Conservation (phyloP, 2,113 vertebrate species). For the Podarcis cretensis region DNA sequence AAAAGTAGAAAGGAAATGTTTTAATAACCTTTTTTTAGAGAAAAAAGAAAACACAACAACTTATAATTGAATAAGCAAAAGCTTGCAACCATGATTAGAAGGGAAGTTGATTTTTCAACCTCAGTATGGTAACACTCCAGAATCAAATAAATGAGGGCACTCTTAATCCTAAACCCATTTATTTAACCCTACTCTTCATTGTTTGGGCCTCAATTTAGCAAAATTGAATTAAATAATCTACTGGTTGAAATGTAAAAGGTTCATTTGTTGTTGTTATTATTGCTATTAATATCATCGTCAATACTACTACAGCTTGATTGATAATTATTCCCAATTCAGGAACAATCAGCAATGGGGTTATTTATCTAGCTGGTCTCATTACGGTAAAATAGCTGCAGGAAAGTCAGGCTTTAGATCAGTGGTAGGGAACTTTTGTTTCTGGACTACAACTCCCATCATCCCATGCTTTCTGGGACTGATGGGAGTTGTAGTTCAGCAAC, state of each 20-base stretch:
- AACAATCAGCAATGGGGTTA: no score
- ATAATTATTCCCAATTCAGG: neutral
- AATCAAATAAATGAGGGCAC: neutral
- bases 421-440: neutral
- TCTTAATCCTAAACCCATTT: neutral
- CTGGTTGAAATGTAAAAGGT: neutral
- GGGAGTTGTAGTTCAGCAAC: no score
- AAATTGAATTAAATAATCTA: neutral
- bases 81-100: neutral
- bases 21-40: no score
- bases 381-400: neutral
- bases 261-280: neutral
- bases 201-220: neutral
- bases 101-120: neutral
- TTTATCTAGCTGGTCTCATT: neutral
- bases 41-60: no score
- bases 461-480: no score
- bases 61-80: neutral
- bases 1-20: neutral
- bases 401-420: neutral
- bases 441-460: no score
- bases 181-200: neutral
- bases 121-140: neutral
- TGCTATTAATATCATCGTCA: neutral
- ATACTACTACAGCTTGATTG: neutral